Base-by-base conservation (phyloP, 2,888 invertebrate species). In the Heteropelma amictum region DNA sequence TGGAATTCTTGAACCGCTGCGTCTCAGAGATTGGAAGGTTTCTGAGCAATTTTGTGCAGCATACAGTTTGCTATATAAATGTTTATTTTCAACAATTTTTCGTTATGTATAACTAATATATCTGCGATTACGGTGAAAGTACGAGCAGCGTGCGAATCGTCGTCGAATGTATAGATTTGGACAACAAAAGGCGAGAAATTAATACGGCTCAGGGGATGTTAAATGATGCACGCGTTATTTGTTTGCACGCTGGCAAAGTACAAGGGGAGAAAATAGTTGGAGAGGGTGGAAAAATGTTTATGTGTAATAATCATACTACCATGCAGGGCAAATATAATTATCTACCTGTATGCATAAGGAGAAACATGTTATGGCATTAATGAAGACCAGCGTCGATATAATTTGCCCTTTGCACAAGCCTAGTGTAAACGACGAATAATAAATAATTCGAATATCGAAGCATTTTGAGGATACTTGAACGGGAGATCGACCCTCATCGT, bases 131-230 rank as follows among this genome's bases (percentile, higher is more conserved):
- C 8, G 47, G 53, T 17, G 71, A 53, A 40, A 54, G 51, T 51
- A 49, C 42, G 19, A 51, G 30, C 38, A 14, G 28, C 17, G 33
- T 38, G 60, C 33, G 30, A 67, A 65, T 38, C 38, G 65, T 58
- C 26, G 56, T 21, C 61, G 47, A 71, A 72, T 71, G 47, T 35
- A 56, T 70, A 74, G 77, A 72, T 49, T 49, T 58, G 70, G 12
- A 14, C 47, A 73, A 82, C 77, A 79, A 76, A 76, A 76, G 58
- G 58, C 64, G 74, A 72, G 70, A 80, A 81, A 85, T 87, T 83
- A 83, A 84, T 84, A 80, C 77, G 80, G 68, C 82, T 79, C 81
- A 26, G 61, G 83, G 80, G 80, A 80, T 79, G 81, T 84, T 81
- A 82, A 80, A 80, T 77, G 80, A 65, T 65, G 65, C 65, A n/a